Evolutionary conservation across 1,140 invertebrate species (phyloP).

Genomic region (Trichonephila clavata): DNA sequence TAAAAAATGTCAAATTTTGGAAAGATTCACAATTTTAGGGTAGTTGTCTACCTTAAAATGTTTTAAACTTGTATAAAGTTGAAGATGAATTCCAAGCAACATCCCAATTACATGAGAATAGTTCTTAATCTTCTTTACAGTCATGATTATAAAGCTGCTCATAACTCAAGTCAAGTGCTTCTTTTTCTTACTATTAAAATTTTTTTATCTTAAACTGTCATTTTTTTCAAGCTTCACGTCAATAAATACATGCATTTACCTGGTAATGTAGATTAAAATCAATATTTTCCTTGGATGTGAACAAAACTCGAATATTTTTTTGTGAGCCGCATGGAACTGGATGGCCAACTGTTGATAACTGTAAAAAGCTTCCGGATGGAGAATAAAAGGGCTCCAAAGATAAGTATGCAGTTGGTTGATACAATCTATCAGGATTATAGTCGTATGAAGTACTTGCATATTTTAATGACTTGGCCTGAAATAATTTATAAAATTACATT

Average conservation of each 20-base stretch:
- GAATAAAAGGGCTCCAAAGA: constrained; percentile 79
- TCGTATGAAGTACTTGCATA: background rate
- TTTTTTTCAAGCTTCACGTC: no score
- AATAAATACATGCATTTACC: constrained; percentile 75
- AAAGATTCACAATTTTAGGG: no score
- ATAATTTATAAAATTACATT: background rate
- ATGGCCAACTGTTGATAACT: constrained; percentile 78
- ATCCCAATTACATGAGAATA: no score
- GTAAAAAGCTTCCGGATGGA: constrained; percentile 80
- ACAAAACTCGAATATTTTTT: constrained; percentile 78
- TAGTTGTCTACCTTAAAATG: no score
- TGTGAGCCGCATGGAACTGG: constrained; percentile 78
- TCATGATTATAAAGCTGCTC: no score
- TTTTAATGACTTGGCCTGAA: background rate
- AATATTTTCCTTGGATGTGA: constrained; percentile 78
- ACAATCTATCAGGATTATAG: background rate
- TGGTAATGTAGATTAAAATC: constrained; percentile 79
- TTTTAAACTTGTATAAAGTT: no score
- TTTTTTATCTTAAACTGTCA: no score
- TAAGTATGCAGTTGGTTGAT: background rate
- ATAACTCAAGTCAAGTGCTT: no score
- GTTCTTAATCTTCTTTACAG: no score
- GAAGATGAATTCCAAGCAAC: no score
- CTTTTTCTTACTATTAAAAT: no score
- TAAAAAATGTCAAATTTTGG: no score